Evolutionary conservation across 2,797 vertebrate species (phyloP).

Genomic region (Masticophis lateralis): DNA sequence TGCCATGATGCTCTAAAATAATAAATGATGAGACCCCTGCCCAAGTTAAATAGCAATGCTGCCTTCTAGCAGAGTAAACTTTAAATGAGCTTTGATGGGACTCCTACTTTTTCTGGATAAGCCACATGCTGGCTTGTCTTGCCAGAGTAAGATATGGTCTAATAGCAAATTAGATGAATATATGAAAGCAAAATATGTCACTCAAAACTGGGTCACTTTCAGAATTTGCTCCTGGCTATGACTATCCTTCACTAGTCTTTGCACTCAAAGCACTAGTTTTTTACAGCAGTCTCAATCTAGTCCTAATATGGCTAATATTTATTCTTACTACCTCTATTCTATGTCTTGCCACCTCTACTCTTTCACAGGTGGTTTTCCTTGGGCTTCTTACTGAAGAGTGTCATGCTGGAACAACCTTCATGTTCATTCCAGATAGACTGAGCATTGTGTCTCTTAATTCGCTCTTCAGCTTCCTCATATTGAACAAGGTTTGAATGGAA

Average conservation of each 20-base stretch:
- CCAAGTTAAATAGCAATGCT: neutral
- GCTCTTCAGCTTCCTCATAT: neutral
- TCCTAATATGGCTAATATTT: neutral
- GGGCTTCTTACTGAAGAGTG: neutral
- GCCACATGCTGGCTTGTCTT: neutral
- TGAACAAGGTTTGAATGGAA: neutral
- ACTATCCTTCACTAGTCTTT: neutral
- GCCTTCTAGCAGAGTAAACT: neutral
- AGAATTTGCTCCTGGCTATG: neutral
- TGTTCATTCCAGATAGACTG: neutral
- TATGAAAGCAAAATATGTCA: neutral
- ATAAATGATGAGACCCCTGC: neutral
- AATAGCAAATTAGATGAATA: neutral
- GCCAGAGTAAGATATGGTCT: neutral
- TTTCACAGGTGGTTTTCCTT: neutral
- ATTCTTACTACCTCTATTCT: neutral
- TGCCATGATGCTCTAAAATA: neutral
- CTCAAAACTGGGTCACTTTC: neutral
- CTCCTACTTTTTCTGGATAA: neutral
- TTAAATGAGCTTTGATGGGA: neutral
- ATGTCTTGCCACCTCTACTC: neutral
- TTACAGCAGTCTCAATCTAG: neutral
- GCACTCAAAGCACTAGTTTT: neutral
- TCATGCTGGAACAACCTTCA: neutral
- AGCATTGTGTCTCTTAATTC: neutral